Evolutionary conservation across 23 tunicate species (phyloP).

Genomic region (Ciona savignyi): DNA sequence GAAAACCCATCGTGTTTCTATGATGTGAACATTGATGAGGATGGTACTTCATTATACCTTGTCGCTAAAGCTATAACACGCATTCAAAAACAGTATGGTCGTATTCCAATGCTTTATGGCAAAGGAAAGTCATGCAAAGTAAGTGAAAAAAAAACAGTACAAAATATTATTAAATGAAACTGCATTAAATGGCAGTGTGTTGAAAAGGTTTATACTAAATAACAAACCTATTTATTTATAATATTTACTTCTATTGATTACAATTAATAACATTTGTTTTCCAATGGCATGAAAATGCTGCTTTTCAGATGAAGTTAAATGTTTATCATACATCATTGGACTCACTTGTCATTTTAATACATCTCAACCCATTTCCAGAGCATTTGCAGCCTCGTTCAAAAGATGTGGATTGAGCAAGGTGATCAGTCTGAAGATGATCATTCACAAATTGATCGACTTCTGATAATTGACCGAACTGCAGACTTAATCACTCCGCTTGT

Average conservation of each 20-base stretch:
- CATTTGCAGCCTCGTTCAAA: slow-evolving; percentile 20
- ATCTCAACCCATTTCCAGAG: background rate
- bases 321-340: too few species aligned
- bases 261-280: too few species aligned
- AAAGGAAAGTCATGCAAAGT: slow-evolving; percentile 55
- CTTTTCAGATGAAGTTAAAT: too few species aligned
- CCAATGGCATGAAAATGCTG: too few species aligned
- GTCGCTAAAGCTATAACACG: slow-evolving; percentile 50
- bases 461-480: slow-evolving; percentile 56
- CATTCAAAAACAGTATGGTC: slow-evolving; percentile 72
- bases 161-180: too few species aligned
- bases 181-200: too few species aligned
- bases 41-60: slow-evolving; percentile 40
- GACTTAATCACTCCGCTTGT: slow-evolving; percentile 71
- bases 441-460: slow-evolving; percentile 51
- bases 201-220: too few species aligned
- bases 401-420: slow-evolving; percentile 37
- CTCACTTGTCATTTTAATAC: too few species aligned
- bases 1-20: slow-evolving; percentile 41
- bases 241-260: too few species aligned
- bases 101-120: slow-evolving; percentile 62
- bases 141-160: too few species aligned
- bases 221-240: too few species aligned
- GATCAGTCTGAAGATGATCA: slow-evolving; percentile 37
- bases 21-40: slow-evolving; percentile 64